Percentiles rank a stretch among this genome's conserved stretches.
Conservation (phyloP, 2,888 invertebrate species). For the Cyrtodaria siliqua region DNA sequence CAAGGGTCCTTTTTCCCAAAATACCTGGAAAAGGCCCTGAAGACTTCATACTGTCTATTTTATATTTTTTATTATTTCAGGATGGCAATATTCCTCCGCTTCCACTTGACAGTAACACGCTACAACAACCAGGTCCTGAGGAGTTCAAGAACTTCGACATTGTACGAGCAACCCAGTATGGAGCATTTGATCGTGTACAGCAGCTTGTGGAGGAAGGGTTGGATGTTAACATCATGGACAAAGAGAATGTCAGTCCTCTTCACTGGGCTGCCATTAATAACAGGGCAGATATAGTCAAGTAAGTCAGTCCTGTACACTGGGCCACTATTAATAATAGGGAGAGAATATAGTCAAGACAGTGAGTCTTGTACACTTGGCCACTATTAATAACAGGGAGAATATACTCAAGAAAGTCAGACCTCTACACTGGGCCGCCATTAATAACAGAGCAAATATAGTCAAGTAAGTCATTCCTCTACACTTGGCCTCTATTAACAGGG, state of each 20-base stretch:
- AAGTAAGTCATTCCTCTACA: slow-evolving; percentile 87
- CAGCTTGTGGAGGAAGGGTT: slow-evolving; percentile 95
- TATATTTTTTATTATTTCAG: too few species aligned
- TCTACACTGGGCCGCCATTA: slow-evolving; percentile 99
- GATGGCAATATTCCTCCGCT: slow-evolving; percentile 14
- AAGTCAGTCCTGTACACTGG: too few species aligned
- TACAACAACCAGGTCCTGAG: slow-evolving; percentile 67
- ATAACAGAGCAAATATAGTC: slow-evolving; percentile 97
- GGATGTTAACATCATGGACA: slow-evolving; percentile 97
- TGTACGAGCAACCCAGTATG: slow-evolving; percentile 93
- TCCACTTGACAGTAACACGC: slow-evolving; percentile 31
- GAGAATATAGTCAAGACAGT: too few species aligned
- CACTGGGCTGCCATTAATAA: slow-evolving; percentile 99
- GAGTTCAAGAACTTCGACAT: slow-evolving; percentile 82
- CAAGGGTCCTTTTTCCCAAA: too few species aligned
- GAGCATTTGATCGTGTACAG: slow-evolving; percentile 90
- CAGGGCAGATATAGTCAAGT: slow-evolving; percentile 95
- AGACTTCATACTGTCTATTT: too few species aligned
- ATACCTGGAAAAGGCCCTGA: too few species aligned
- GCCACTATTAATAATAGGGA: too few species aligned
- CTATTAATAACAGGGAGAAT: too few species aligned
- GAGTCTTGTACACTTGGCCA: too few species aligned
- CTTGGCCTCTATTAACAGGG: too few species aligned
- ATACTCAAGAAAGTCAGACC: slow-evolving; percentile 98
- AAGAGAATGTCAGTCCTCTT: slow-evolving; percentile 97